Base-by-base conservation (phyloP, 2,797 vertebrate species). In the Lepilemur septentrionalis region DNA sequence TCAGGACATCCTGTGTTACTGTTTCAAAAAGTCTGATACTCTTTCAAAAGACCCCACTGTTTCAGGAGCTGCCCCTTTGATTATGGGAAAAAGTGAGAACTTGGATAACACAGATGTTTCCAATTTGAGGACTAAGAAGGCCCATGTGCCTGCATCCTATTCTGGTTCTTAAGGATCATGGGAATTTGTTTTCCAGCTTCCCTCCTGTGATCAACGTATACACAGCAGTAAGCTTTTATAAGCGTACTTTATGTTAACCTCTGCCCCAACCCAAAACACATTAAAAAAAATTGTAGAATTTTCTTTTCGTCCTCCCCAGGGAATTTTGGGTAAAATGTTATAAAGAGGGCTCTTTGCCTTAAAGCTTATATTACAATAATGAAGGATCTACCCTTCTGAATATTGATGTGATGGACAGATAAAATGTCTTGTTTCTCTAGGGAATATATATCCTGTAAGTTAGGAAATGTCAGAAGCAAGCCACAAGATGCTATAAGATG, bases 51-150 rank as follows among this genome's bases (percentile, higher is more conserved):
- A 89, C 57, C 41, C 35, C 23, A 72, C 25, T 81, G 32, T 79
- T 94, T 94, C 25, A 94, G 57, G 69, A 94, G 72, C 59, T 87
- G 52, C 50, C 78, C 30, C 69, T 92, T 85, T 59, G 83, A 80
- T 95, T 88, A 93, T 96, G 93, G 92, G 96, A 97, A 97, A 96
- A 82, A 94, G 72, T 82, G 78, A 96, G 80, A 91, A 38, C 18
- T 82, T 94, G 69, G 75, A 84, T 59, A 72, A 83, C 63, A 95
- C 94, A 97, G 96, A 96, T 97, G 96, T 97, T 97, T 98, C 91
- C 55, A 95, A 91, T 98, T 84, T 97, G 61, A 41, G 55, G 50
- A 88, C 17, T 13, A 50, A 94, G 88, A 52, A 93, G 80, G 57
- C 6, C 59, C 38, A 0, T 76, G 65, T 79, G 70, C 57, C 78